Conservation (phyloP, 2,797 vertebrate species). For the Iguana delicatissima region DNA sequence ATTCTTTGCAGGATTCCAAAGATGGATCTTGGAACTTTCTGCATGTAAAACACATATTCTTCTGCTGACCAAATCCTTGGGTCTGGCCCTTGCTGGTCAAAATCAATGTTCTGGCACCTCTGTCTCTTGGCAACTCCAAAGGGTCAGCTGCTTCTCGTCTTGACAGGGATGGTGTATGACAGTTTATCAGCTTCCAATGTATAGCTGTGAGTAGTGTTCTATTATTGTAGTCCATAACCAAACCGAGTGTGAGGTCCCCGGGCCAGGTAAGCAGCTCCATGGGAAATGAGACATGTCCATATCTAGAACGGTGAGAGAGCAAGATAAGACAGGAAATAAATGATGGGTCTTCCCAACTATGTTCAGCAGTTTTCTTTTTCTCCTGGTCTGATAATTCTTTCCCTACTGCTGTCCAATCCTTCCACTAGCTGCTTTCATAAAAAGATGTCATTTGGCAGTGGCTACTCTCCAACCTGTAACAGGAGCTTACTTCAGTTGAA, state of each 20-base stretch:
- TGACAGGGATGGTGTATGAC: not conserved
- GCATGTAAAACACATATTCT: not conserved
- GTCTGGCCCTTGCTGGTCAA: not conserved
- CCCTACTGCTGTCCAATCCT: no score
- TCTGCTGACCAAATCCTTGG: not conserved
- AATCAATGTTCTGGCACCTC: not conserved
- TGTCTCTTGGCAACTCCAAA: not conserved
- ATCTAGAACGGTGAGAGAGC: slow-evolving; percentile 57
- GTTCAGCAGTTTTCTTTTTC: not conserved
- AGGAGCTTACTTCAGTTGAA: no score
- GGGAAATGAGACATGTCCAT: slow-evolving; percentile 80
- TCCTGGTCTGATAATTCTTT: not conserved
- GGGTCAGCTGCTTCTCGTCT: not conserved
- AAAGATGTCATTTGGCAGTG: not conserved
- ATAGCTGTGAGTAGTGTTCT: not conserved
- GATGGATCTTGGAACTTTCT: not conserved
- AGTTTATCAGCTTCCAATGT: not conserved
- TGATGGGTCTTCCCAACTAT: not conserved
- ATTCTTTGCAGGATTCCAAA: not conserved
- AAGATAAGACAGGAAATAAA: not conserved
- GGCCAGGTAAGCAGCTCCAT: slow-evolving; percentile 69
- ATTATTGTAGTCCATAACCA: slow-evolving; percentile 68
- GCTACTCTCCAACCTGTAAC: not conserved
- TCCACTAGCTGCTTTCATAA: not conserved
- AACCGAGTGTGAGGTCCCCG: slow-evolving; percentile 74